A percentile compares a stretch with the other conserved stretches of the same genome.
These are phyloP conservation scores for Nematopogon swammerdamellus DNA, from an alignment of 2,888 invertebrate genomes.

Conservation along the genomic window DNA sequence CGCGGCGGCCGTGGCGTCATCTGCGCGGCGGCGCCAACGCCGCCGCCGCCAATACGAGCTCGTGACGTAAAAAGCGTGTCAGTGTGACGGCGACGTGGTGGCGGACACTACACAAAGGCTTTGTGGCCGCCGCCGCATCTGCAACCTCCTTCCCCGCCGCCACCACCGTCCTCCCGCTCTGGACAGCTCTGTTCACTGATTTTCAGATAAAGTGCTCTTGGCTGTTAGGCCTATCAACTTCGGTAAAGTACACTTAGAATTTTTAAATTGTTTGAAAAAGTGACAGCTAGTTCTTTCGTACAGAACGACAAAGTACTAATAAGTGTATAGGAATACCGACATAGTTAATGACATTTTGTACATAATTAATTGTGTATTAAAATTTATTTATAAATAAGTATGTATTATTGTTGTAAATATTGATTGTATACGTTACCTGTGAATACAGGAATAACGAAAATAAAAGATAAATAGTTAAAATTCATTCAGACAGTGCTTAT, in stretches of 20 bases:
- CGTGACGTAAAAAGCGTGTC: background rate
- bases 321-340: too few relatives aligned
- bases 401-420: too few relatives aligned
- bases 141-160: constrained; percentile 46
- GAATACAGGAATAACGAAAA: too few relatives aligned
- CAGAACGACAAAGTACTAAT: too few relatives aligned
- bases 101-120: constrained; percentile 48
- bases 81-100: constrained; percentile 30
- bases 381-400: too few relatives aligned
- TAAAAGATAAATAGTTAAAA: too few relatives aligned
- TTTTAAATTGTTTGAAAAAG: too few relatives aligned
- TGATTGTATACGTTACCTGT: too few relatives aligned
- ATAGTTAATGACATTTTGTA: too few relatives aligned
- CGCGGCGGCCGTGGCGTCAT: background rate
- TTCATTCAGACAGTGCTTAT: too few relatives aligned
- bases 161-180: constrained; percentile 50
- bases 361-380: too few relatives aligned
- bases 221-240: background rate
- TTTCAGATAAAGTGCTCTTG: background rate
- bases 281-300: too few relatives aligned
- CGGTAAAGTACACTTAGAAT: background rate
- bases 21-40: background rate
- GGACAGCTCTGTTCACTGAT: background rate
- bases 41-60: background rate
- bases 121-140: constrained; percentile 41